A percentile compares a stretch with the other conserved stretches of the same genome.
Conservation (phyloP, 2,888 invertebrate genomes). For the Chrysolina haemoptera region DNA sequence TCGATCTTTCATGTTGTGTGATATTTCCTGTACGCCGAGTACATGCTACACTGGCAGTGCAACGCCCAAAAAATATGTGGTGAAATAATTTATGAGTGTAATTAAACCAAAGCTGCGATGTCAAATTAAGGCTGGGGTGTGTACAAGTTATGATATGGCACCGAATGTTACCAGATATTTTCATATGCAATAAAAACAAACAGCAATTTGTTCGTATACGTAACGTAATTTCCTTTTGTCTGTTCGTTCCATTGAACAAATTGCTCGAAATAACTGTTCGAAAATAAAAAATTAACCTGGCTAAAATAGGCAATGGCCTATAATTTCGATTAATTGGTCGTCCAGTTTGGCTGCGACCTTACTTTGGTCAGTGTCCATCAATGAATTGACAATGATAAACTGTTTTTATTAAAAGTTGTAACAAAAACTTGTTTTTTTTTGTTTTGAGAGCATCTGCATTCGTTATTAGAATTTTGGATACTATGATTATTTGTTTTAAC, state of each 20-base stretch:
- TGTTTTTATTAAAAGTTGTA: no score
- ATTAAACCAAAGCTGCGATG: slow-evolving; percentile 40
- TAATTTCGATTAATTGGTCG: neutral
- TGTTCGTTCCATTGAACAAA: slow-evolving; percentile 6
- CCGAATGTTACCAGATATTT: slow-evolving; percentile 38
- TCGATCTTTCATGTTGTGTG: neutral
- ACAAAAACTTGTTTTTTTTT: no score
- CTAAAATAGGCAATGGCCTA: neutral
- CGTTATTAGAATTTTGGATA: no score
- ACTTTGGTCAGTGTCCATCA: no score
- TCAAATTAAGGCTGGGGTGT: slow-evolving; percentile 35
- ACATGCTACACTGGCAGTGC: neutral
- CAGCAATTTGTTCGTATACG: slow-evolving; percentile 17
- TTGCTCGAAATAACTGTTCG: slow-evolving; percentile 15
- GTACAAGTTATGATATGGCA: slow-evolving; percentile 37
- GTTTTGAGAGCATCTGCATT: no score
- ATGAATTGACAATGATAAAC: no score
- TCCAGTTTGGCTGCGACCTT: no score
- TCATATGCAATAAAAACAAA: slow-evolving; percentile 26
- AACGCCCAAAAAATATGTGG: slow-evolving; percentile 30
- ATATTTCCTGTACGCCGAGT: neutral
- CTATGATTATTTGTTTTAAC: no score
- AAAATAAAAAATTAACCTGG: neutral
- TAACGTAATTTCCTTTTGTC: slow-evolving; percentile 15
- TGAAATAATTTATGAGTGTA: slow-evolving; percentile 39